phyloP scores from a whole-genome alignment of 2,797 vertebrate species.

The Rhabdomys pumilio region DNA sequence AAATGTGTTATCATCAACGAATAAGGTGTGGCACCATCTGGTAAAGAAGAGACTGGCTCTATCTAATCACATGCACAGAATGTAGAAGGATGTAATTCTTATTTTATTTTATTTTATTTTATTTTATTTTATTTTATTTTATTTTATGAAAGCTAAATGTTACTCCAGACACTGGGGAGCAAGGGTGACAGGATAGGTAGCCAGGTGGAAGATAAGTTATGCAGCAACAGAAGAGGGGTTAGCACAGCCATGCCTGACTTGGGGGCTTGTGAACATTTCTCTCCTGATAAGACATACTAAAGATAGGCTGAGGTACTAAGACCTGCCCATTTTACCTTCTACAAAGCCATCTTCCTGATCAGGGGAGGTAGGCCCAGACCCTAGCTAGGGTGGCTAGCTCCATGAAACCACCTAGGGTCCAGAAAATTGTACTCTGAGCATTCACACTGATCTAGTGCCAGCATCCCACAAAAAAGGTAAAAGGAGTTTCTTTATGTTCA shows the following conservation, averaged over 20 bases:
- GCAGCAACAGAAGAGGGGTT: neutral
- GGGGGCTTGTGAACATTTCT: too few relatives aligned
- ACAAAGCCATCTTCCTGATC: neutral
- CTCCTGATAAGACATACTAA: neutral
- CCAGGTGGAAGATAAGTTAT: neutral
- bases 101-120: neutral
- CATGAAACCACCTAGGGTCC: neutral
- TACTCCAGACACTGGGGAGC: neutral
- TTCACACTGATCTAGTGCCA: neutral
- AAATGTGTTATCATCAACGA: neutral
- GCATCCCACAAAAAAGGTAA: neutral
- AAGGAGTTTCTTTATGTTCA: neutral
- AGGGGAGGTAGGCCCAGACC: neutral
- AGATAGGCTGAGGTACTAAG: neutral
- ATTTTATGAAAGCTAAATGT: conserved; percentile 36
- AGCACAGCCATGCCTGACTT: neutral
- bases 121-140: neutral
- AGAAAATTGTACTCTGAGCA: too few relatives aligned
- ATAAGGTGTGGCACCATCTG: neutral
- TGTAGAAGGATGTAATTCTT: neutral
- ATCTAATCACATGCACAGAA: neutral
- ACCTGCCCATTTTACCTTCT: neutral
- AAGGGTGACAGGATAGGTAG: neutral
- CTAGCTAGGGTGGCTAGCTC: neutral
- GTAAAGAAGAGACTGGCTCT: neutral